Evolutionary conservation across 2,888 invertebrate species (phyloP).

Genomic region (Nephrotoma flavescens): DNA sequence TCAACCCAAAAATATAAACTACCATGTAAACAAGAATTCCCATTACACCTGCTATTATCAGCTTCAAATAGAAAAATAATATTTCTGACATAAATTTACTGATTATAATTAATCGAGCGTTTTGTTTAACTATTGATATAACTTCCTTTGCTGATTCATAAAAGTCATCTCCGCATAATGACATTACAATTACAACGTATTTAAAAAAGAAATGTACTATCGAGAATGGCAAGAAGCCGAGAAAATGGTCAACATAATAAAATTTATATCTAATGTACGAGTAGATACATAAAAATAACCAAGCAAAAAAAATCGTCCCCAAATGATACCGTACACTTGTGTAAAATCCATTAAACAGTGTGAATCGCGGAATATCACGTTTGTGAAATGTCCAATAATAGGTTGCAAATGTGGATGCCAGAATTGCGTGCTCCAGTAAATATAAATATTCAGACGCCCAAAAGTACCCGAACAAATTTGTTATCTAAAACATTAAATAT

Average conservation of each 20-base stretch:
- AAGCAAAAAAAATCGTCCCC: background rate
- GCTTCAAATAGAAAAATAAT: background rate
- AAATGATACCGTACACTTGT: background rate
- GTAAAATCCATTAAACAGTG: background rate
- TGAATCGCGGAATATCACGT: background rate
- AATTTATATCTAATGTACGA: background rate
- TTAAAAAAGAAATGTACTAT: background rate
- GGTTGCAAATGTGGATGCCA: background rate
- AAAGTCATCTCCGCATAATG: background rate
- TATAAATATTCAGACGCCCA: background rate
- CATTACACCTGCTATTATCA: background rate
- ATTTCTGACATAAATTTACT: background rate
- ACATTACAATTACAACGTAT: background rate
- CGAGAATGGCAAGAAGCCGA: background rate
- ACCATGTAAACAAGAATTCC: background rate
- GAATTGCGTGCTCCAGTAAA: background rate
- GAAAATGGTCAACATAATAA: background rate
- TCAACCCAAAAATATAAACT: background rate
- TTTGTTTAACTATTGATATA: background rate
- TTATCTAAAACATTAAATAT: background rate
- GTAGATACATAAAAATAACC: background rate
- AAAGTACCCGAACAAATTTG: background rate
- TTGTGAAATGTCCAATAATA: background rate
- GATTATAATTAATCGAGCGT: background rate
- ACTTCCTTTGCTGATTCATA: background rate